phyloP scores from a whole-genome alignment of 2,113 vertebrate genomes.

The Heliornis fulica region DNA sequence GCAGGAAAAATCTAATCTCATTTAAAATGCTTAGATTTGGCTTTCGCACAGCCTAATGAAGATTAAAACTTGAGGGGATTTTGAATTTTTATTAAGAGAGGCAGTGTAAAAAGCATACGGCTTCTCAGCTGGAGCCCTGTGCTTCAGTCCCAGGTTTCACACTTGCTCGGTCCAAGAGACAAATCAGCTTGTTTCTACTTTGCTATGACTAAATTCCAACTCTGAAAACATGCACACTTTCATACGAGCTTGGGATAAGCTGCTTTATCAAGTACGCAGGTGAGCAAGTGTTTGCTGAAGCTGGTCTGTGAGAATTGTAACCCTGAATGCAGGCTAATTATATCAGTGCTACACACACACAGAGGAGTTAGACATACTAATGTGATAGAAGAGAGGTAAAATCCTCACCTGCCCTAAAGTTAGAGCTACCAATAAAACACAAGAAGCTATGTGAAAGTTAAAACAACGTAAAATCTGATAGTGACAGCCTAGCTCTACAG shows the following conservation, averaged over 20 bases:
- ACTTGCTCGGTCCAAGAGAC: neutral
- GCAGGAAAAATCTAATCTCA: neutral
- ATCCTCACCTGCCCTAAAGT: neutral
- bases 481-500: neutral
- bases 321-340: neutral
- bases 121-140: neutral
- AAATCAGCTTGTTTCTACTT: neutral
- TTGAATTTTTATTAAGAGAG: neutral
- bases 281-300: neutral
- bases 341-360: neutral
- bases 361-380: neutral
- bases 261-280: neutral
- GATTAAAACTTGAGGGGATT: neutral
- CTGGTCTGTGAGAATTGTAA: neutral
- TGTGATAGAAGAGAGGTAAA: neutral
- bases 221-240: neutral
- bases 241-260: neutral
- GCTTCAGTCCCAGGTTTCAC: neutral
- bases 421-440: neutral
- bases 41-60: neutral
- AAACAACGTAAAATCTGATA: neutral
- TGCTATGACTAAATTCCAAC: neutral
- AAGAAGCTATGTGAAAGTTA: neutral
- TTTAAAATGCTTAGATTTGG: neutral
- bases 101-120: neutral